Base-by-base conservation (phyloP, 2,888 invertebrate species). In the Vanessa cardui region DNA sequence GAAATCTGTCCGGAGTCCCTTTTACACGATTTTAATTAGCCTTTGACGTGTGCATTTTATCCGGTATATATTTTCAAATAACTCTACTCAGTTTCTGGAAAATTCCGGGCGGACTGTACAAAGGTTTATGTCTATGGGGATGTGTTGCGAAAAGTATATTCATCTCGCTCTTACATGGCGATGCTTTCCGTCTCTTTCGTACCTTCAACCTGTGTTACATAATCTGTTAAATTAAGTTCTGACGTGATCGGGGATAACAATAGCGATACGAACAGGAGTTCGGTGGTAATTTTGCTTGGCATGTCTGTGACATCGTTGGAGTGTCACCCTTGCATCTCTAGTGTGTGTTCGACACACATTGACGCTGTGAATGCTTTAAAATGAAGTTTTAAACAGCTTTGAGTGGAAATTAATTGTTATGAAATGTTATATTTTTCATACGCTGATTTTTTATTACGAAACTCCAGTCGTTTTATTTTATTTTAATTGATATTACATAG, bases 11-110 rank as follows among this genome's bases (percentile, higher is more conserved):
- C 52, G 44, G 59, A 62, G 52, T 61, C 58, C 62, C 62, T 69
- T 69, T 69, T 66, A 63, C 66, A 66, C 52, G 68, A 60, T 63
- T 56, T 64, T 66, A 69, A 66, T 69, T 62, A 66, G 33, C 65
- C 59, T 62, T 66, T 66, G 54, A 54, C 54, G 60, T 56, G 31
- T 61, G 61, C 52, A 47, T 61, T 54, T 54, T 54, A 54, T 54
- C 45, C 45, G 52, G 60, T 60, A 46, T 59, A 54, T 54, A 54
- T 50, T 66, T 66, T 50, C 54, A 66, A 46, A 54, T 60, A 66
- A 52, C 50, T 64, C 26, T 21, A 52, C 50, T 64, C 26, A 33
- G 20, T 66, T 62, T 47, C 56, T 21, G 45, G 50, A 46, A 21
- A 65, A 65, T 65, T 45, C 59, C 65, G 65, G 59, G 44, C 59